Evolutionary conservation across 2,888 invertebrate genomes (phyloP).

Genomic region (Apamea sordens): DNA sequence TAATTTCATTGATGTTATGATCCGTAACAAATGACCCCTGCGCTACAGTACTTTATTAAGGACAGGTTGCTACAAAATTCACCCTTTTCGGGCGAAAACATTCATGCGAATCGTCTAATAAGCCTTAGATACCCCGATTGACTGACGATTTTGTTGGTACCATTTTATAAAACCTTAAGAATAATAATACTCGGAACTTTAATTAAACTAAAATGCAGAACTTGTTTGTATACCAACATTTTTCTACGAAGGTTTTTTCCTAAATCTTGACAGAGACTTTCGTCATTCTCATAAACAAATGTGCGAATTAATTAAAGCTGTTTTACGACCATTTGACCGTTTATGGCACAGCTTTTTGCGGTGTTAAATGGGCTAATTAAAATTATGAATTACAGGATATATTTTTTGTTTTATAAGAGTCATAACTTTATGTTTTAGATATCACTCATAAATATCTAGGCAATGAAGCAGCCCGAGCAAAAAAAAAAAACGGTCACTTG

Average conservation of each 20-base stretch:
- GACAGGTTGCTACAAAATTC: too few relatives aligned
- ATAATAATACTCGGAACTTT: not conserved
- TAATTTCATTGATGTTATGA: too few relatives aligned
- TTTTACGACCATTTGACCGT: slow-evolving; percentile 41
- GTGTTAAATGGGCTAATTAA: slow-evolving; percentile 20
- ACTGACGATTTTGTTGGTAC: too few relatives aligned
- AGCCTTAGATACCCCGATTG: too few relatives aligned
- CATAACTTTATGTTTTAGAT: slow-evolving; percentile 4
- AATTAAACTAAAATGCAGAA: not conserved
- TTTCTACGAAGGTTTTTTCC: slow-evolving; percentile 1
- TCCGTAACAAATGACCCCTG: too few relatives aligned
- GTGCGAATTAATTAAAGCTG: slow-evolving; percentile 39
- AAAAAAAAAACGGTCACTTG: not conserved
- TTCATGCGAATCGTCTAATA: not conserved
- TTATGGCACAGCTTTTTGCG: slow-evolving; percentile 25
- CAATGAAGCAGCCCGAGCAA: too few relatives aligned
- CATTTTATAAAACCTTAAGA: not conserved
- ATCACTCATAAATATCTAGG: not conserved
- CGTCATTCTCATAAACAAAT: not conserved
- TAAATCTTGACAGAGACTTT: not conserved
- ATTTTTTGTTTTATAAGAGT: not conserved
- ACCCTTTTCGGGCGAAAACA: not conserved
- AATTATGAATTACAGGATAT: not conserved
- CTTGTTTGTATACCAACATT: not conserved
- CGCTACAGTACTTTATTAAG: too few relatives aligned